Evolutionary conservation across 2,888 invertebrate species (phyloP), one percentile per base, ranked within the genome.

Genomic region (Diogma glabrata): DNA sequence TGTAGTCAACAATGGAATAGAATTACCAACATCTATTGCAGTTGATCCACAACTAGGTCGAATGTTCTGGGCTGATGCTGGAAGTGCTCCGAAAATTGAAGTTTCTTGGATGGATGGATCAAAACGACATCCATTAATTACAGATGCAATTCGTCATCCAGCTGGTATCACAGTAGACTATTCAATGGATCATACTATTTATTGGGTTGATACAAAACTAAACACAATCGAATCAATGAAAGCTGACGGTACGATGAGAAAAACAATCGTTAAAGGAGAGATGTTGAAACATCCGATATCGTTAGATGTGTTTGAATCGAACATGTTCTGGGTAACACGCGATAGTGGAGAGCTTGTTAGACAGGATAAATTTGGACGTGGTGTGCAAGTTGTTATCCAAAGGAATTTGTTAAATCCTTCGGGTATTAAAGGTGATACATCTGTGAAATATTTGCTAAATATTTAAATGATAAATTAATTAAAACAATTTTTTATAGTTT

Each of bases 21-120:
- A 91, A 60, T 79, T 82, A 59, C 97, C 97, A 0, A 87, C 90
- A 0, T 86, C 94, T 0, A 72, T 99, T 17, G 94, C 81, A 0
- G 78, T 95, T 0, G 92, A 95, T 72, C 90, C 91, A 0, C 82
- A 87, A 58, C 67, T 80, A 54, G 94, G 95, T 2, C 75, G 81
- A 57, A 82, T 96, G 78, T 91, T 87, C 70, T 99, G 96, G 94
- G 81, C 93, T 0, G 95, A 97, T 67, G 85, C 88, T 1, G 93
- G 95, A 5, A 82, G 84, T 0, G 82, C 82, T 3, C 90, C 93
- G 0, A 96, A 94, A 69, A 93, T 99, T 55, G 96, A 96, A 67
- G 80, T 84, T 4, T 81, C 93, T 2, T 96, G 95, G 92, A 91
- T 97, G 93, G 96, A 95, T 63, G 97, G 97, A 0, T 87, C 85